phyloP scores from a whole-genome alignment of 1,140 invertebrate genomes.

The Arion vulgaris region DNA sequence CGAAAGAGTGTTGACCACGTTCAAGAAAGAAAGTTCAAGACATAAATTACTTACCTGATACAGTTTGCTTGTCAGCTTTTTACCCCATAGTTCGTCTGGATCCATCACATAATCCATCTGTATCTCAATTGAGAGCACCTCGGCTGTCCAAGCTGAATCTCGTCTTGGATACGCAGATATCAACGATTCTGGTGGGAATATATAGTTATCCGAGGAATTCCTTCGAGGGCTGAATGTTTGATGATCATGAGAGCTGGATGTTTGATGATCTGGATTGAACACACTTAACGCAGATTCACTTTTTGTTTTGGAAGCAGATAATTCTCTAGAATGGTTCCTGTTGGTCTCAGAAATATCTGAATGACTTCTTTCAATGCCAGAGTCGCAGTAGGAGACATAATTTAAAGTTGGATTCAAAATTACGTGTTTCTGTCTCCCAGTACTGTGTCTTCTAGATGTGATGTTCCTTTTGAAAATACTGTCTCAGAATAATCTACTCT shows the following conservation, averaged over 20 bases:
- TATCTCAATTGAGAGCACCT: conserved; percentile 27
- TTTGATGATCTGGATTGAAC: not conserved
- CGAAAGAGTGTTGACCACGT: no score
- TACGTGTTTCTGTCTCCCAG: not conserved
- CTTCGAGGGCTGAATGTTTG: not conserved
- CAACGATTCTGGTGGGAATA: not conserved
- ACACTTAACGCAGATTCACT: conserved; percentile 5
- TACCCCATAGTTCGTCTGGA: conserved; percentile 18
- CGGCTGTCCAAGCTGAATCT: conserved; percentile 26
- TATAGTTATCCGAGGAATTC: conserved; percentile 4
- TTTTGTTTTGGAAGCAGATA: not conserved
- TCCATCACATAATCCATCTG: conserved; percentile 31
- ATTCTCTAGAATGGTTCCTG: not conserved
- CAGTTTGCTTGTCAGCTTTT: not conserved
- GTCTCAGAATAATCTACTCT: no score
- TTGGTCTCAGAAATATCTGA: not conserved
- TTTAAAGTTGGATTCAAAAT: not conserved
- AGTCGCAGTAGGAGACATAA: not conserved
- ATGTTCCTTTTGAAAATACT: no score
- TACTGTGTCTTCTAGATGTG: not conserved
- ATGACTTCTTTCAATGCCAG: not conserved
- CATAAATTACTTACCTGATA: not conserved
- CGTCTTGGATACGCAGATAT: not conserved
- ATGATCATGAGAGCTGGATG: not conserved
- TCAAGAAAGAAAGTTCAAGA: no score